phyloP scores from a whole-genome alignment of 2,797 vertebrate species.

The Oceanodroma leucorhoa region DNA sequence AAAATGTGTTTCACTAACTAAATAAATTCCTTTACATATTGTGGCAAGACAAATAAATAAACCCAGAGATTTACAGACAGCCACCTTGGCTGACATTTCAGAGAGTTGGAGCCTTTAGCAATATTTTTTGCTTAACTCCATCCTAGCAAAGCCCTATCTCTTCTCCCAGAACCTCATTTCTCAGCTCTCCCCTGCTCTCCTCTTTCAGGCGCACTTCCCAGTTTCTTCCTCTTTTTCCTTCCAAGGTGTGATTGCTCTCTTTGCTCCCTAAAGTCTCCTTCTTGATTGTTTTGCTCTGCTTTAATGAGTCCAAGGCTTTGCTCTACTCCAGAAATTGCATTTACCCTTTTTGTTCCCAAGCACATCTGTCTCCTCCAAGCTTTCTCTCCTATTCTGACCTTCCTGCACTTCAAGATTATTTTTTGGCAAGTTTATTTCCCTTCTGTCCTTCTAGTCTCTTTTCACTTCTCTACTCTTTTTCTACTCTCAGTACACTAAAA shows the following conservation, averaged over 20 bases:
- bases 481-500: not conserved
- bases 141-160: conserved; percentile 39
- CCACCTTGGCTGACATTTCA: conserved; percentile 68
- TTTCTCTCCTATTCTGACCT: conserved; percentile 52
- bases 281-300: conserved; percentile 53
- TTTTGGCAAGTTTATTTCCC: conserved; percentile 54
- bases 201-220: conserved; percentile 53
- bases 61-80: conserved; percentile 58
- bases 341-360: conserved; percentile 54
- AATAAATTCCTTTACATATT: conserved; percentile 67
- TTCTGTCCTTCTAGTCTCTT: not conserved
- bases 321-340: conserved; percentile 47
- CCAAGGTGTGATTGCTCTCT: conserved; percentile 60
- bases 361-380: conserved; percentile 54
- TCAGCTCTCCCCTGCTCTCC: conserved; percentile 27
- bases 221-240: conserved; percentile 51
- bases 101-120: conserved; percentile 42
- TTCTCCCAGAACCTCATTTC: conserved; percentile 44
- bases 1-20: conserved; percentile 54
- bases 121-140: conserved; percentile 56
- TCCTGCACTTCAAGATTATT: conserved; percentile 9
- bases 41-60: conserved; percentile 69
- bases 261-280: conserved; percentile 57
- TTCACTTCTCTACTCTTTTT: not conserved
- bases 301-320: conserved; percentile 53